Percentiles rank a stretch among this genome's conserved stretches.
Evolutionary conservation across 2,113 vertebrate genomes (phyloP).

Genomic region (Cephalopterus ornatus): DNA sequence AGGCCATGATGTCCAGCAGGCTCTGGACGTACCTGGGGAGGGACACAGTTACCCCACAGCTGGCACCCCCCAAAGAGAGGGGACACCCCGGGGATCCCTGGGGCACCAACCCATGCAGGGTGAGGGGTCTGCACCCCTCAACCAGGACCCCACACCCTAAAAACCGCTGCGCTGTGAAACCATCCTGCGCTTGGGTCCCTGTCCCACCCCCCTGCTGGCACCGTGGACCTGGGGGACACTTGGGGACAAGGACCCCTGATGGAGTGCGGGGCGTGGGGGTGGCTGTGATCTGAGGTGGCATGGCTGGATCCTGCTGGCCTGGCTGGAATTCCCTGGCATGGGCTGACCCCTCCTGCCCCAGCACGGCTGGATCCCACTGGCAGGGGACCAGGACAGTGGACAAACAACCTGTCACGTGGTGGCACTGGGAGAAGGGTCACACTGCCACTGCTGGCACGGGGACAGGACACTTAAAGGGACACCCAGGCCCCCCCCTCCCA

Average conservation of each 20-base stretch:
- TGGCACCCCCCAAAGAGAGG: not conserved
- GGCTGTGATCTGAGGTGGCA: not conserved
- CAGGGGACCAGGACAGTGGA: not conserved
- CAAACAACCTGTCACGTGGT: constrained; percentile 49
- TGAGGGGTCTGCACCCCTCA: not conserved
- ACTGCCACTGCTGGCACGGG: not conserved
- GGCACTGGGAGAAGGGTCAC: constrained; percentile 67
- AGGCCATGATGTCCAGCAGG: constrained; percentile 91
- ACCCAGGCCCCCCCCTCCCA: not conserved
- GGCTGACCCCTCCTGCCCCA: not conserved
- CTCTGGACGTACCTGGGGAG: constrained; percentile 88
- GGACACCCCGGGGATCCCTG: not conserved
- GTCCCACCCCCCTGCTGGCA: not conserved
- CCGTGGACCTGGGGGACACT: fast-evolving
- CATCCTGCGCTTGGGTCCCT: not conserved
- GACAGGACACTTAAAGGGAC: not conserved
- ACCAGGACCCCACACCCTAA: not conserved
- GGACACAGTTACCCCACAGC: not conserved
- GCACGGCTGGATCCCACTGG: fast-evolving
- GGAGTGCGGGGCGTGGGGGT: not conserved
- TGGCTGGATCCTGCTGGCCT: not conserved
- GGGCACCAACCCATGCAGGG: fast-evolving
- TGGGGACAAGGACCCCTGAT: not conserved
- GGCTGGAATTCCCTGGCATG: not conserved
- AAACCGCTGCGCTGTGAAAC: not conserved